phyloP scores from a whole-genome alignment of 2,113 vertebrate species.

The Nicator chloris region DNA sequence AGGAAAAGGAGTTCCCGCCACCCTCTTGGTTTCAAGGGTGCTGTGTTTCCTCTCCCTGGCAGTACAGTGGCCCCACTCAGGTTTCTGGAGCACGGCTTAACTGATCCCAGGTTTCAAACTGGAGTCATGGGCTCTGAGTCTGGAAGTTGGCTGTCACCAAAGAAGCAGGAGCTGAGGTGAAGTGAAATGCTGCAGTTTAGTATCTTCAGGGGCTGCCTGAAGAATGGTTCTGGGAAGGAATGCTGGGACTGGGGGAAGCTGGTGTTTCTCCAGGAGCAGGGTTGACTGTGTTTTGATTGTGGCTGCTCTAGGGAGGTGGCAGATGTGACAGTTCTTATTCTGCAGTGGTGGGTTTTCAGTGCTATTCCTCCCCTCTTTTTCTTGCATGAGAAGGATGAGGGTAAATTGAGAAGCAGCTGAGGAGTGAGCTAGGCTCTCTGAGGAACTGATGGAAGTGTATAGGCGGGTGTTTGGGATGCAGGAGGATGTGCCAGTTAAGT shows the following conservation, averaged over 20 bases:
- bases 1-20: neutral
- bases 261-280: neutral
- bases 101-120: accelerated
- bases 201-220: neutral
- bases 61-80: neutral
- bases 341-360: neutral
- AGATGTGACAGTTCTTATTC: neutral
- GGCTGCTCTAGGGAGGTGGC: neutral
- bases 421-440: neutral
- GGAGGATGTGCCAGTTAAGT: neutral
- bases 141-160: neutral
- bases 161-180: neutral
- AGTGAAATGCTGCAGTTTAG: neutral
- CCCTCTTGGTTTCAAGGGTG: neutral
- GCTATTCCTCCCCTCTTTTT: neutral
- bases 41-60: neutral
- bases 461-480: neutral
- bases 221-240: neutral
- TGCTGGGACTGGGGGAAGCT: neutral
- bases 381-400: neutral
- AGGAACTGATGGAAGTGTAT: neutral
- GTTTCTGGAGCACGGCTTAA: neutral
- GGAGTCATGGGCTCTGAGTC: neutral
- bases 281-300: neutral
- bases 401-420: neutral